Evolutionary conservation across 2,888 invertebrate genomes (phyloP), one percentile per base, ranked within the genome.

Genomic region (Cinara cedri): DNA sequence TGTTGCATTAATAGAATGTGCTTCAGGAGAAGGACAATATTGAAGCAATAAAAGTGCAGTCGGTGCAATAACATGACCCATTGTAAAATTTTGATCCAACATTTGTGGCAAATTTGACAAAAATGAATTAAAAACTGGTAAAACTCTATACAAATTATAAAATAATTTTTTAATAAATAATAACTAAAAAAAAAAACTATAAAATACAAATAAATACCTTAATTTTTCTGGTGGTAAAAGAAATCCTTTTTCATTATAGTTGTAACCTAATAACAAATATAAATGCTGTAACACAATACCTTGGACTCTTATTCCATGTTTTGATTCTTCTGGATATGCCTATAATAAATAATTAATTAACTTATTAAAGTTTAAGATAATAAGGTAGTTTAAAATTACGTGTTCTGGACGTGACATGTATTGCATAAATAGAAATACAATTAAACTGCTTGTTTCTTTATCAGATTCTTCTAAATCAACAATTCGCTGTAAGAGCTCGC

Each of bases 401-500:
- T 92, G 91, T 85, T 93, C 92, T 34, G 90, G 89, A 83, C 92
- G 88, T 0, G 96, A 95, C 85, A 98, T 88, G 86, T 97, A 98
- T 88, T 97, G 97, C 93, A 98, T 97, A 16, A 99, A 89, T n/a
- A 99, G 89, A 84, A 97, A 95, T 14, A 98, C 93, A 54, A 98
- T 88, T 42, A 98, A 88, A 86, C 98, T 97, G 83, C 97, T 94
- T 0, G 98, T 98, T 87, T 98, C 97, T 83, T 93, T 91, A 85
- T 99, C 98, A 1, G 95, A 91, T 85, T 97, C 97, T 85, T 98
- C 97, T 71, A 95, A 88, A 85, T 98, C 98, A 82, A 97, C 92
- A 1, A 96, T 92, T 84, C 93, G 90, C 82, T 96, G 95, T 57
- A 97, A 88, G 81, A 94, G 90, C 1, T 90, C 90, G 44, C 93